These are phyloP conservation scores for Brachionus paranguensis DNA, from an alignment of 1,140 invertebrate genomes.

Conservation along the genomic window DNA sequence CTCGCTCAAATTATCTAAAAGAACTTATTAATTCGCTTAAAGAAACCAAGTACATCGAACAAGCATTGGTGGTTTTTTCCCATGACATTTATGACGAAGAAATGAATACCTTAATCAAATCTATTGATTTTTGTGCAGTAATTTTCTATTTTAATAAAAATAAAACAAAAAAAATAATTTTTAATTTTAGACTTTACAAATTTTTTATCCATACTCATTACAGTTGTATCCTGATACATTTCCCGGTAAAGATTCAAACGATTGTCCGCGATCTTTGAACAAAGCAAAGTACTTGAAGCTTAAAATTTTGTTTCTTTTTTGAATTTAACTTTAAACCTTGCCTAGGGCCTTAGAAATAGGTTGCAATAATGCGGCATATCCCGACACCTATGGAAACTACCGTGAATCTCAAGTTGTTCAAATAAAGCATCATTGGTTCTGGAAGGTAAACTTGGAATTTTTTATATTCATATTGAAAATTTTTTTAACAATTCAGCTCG, in stretches of 20 bases:
- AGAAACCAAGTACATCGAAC: slow-evolving; percentile 78
- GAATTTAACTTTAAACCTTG: slow-evolving; percentile 36
- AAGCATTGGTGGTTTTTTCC: slow-evolving; percentile 81
- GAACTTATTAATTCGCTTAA: slow-evolving; percentile 83
- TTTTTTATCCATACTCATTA: slow-evolving; percentile 92
- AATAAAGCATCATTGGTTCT: slow-evolving; percentile 99
- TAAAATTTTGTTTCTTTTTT: background rate
- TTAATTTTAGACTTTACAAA: slow-evolving; percentile 69
- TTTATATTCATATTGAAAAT: background rate
- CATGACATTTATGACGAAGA: slow-evolving; percentile 87
- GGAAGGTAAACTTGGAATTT: slow-evolving; percentile 67
- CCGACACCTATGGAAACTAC: slow-evolving; percentile 93
- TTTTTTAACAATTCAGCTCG: background rate
- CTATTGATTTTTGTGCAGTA: slow-evolving; percentile 69
- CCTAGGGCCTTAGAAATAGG: slow-evolving; percentile 72
- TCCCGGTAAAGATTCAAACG: slow-evolving; percentile 83
- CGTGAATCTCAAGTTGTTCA: slow-evolving; percentile 92
- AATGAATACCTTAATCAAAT: slow-evolving; percentile 80
- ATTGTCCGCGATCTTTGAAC: slow-evolving; percentile 84
- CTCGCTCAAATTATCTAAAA: slow-evolving; percentile 79
- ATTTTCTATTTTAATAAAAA: background rate
- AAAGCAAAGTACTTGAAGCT: slow-evolving; percentile 72
- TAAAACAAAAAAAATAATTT: background rate
- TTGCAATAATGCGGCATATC: slow-evolving; percentile 82
- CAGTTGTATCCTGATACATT: slow-evolving; percentile 84